A percentile compares a stretch with the other conserved stretches of the same genome.
These are phyloP conservation scores for Drosophila paulistorum DNA, from an alignment of 1,140 invertebrate genomes.

Conservation along the genomic window DNA sequence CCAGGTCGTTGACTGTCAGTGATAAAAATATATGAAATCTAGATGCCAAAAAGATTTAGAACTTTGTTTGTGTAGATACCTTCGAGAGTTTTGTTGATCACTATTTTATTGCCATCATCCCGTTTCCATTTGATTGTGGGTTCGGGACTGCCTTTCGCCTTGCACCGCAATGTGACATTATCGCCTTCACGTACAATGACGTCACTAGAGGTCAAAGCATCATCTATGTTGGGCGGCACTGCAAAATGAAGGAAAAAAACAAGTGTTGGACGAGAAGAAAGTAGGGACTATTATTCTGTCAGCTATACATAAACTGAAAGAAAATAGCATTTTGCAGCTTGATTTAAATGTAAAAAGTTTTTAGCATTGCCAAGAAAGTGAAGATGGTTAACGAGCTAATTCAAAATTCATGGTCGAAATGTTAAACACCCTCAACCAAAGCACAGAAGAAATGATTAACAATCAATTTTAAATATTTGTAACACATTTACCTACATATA, in stretches of 20 bases:
- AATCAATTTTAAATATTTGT: background rate
- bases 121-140: constrained; percentile 95
- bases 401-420: background rate
- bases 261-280: background rate
- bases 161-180: constrained; percentile 94
- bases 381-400: constrained; percentile 4
- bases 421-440: background rate
- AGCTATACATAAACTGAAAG: constrained; percentile 39
- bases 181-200: constrained; percentile 95
- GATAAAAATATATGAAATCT: background rate
- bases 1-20: constrained; percentile 89
- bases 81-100: constrained; percentile 91
- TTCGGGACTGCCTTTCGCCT: constrained; percentile 93
- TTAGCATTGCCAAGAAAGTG: constrained; percentile 51
- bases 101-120: constrained; percentile 92
- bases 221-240: constrained; percentile 96
- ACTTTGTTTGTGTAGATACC: constrained; percentile 83
- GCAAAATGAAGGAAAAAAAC: constrained; percentile 63
- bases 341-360: constrained; percentile 65
- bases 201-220: constrained; percentile 94
- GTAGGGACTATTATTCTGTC: constrained; percentile 41
- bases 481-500: too few species aligned
- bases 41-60: background rate
- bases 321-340: constrained; percentile 12
- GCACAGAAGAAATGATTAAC: background rate